A percentile compares a stretch with the other conserved stretches of the same genome.
Conservation (phyloP, 2,888 invertebrate species). For the Eulithis testata region DNA sequence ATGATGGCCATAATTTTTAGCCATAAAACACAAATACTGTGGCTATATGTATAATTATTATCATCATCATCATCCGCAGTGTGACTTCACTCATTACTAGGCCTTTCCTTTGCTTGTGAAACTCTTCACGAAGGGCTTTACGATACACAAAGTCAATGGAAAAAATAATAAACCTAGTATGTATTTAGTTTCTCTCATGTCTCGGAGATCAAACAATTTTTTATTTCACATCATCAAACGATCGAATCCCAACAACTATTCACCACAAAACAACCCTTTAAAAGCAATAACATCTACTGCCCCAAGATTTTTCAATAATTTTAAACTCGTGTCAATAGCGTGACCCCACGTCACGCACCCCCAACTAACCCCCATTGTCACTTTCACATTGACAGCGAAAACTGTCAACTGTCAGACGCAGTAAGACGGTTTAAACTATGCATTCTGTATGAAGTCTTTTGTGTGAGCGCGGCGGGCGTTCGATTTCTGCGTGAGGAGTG, state of each 20-base stretch:
- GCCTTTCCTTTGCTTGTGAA: no score
- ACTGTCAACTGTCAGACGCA: constrained; percentile 84
- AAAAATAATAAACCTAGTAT: no score
- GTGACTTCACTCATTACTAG: no score
- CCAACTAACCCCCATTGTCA: constrained; percentile 77
- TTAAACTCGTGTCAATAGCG: constrained; percentile 77
- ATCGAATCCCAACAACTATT: constrained; percentile 46
- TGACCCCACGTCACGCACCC: constrained; percentile 69
- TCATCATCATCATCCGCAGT: no score
- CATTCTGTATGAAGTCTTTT: constrained; percentile 70
- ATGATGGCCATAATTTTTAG: no score
- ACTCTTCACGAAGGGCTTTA: no score
- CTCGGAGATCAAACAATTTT: constrained; percentile 3
- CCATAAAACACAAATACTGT: no score
- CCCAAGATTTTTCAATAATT: constrained; percentile 77
- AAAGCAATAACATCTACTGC: constrained; percentile 55
- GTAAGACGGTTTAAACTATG: constrained; percentile 82
- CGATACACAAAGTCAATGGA: no score
- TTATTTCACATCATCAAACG: constrained; percentile 2
- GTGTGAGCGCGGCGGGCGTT: constrained; percentile 60
- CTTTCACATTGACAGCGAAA: constrained; percentile 73
- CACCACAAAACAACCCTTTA: constrained; percentile 63
- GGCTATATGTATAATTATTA: no score
- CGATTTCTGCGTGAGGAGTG: constrained; percentile 38
- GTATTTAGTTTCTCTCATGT: neutral